phyloP scores from a whole-genome alignment of 2,113 vertebrate species.

The Benitochromis conjunctus region DNA sequence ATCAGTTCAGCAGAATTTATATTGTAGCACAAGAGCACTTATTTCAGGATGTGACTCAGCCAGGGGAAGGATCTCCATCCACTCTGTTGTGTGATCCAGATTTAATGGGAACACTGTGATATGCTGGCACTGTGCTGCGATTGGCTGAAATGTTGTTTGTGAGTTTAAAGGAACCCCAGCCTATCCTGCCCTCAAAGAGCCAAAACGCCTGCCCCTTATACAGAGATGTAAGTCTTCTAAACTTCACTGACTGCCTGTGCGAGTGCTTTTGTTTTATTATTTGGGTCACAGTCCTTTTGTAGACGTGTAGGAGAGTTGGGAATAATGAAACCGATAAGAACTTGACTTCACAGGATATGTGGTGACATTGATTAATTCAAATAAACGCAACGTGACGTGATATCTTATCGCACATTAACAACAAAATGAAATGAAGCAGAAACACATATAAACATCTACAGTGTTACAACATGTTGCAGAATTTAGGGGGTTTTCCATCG shows the following conservation, averaged over 20 bases:
- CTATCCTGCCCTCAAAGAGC: slow-evolving; percentile 36
- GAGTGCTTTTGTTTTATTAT: background rate
- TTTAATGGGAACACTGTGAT: slow-evolving; percentile 3
- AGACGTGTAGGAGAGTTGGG: background rate
- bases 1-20: background rate
- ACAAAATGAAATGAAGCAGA: background rate
- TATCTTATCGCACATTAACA: background rate
- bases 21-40: background rate
- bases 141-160: slow-evolving; percentile 2
- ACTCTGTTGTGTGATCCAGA: slow-evolving; percentile 15
- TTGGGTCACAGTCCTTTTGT: background rate
- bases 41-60: slow-evolving; percentile 34
- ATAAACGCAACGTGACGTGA: background rate
- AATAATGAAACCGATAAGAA: background rate
- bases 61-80: slow-evolving; percentile 37
- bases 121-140: background rate
- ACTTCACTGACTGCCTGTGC: background rate
- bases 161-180: slow-evolving; percentile 47
- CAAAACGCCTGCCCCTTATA: background rate
- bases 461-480: background rate
- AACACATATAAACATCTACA: background rate
- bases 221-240: background rate
- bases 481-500: background rate
- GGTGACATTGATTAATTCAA: background rate
- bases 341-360: background rate